A percentile compares a stretch with the other conserved stretches of the same genome.
Conservation (phyloP, 2,113 vertebrate genomes). For the Dromiciops gliroides region DNA sequence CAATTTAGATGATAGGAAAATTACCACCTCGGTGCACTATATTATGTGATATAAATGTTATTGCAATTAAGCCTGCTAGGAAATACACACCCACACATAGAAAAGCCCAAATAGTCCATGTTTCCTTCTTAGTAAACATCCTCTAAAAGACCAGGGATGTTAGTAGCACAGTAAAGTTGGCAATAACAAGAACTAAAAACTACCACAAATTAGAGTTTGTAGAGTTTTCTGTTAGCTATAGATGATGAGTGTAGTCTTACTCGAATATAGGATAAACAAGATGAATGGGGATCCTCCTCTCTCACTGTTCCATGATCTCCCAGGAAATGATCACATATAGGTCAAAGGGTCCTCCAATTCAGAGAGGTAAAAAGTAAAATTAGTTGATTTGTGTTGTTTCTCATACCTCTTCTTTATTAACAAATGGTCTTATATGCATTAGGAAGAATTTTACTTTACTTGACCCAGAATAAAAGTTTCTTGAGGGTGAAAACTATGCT, state of each 20-base stretch:
- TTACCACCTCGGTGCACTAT: slow-evolving; percentile 85
- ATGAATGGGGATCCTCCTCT: not conserved
- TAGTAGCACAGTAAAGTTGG: not conserved
- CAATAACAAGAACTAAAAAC: not conserved
- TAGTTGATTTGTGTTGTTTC: not conserved
- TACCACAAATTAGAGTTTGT: not conserved
- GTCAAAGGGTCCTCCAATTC: not conserved
- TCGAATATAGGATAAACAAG: not conserved
- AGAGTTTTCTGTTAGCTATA: not conserved
- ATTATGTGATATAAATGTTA: slow-evolving; percentile 88
- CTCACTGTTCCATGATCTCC: not conserved
- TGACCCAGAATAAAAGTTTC: not conserved
- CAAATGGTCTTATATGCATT: not conserved
- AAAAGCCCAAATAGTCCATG: slow-evolving; percentile 65
- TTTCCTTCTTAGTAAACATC: slow-evolving; percentile 53
- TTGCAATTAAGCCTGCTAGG: slow-evolving; percentile 86
- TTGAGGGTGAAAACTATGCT: not conserved
- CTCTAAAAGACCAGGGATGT: slow-evolving; percentile 41
- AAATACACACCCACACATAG: slow-evolving; percentile 59
- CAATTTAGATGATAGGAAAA: slow-evolving; percentile 92
- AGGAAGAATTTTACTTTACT: not conserved
- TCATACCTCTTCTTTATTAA: not conserved
- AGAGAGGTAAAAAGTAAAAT: not conserved
- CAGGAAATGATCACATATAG: not conserved
- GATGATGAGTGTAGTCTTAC: not conserved